phyloP scores from a whole-genome alignment of 2,113 vertebrate species.

The Gyps fulvus region DNA sequence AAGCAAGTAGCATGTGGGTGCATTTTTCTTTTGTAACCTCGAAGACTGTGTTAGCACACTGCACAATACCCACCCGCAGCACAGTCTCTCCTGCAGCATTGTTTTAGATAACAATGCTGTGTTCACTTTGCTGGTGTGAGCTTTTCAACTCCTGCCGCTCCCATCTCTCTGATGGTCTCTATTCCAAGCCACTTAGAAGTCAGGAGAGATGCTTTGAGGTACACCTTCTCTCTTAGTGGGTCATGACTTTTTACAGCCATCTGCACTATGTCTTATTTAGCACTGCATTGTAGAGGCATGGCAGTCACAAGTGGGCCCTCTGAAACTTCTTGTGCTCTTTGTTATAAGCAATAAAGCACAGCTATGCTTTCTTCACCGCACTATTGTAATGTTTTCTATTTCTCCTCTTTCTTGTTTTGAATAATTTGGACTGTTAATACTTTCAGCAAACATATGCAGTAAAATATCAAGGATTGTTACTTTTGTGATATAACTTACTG shows the following conservation, averaged over 20 bases:
- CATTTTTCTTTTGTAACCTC: neutral
- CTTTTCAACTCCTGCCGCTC: neutral
- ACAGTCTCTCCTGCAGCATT: neutral
- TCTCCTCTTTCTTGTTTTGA: neutral
- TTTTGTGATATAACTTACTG: neutral
- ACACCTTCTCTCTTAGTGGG: constrained; percentile 28
- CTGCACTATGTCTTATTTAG: constrained; percentile 33
- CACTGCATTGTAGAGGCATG: neutral
- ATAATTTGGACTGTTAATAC: neutral
- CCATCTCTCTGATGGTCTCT: neutral
- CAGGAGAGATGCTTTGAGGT: neutral
- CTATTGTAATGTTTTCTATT: neutral
- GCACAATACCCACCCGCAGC: neutral
- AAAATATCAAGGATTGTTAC: neutral
- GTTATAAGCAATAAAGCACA: neutral
- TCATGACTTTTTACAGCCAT: constrained; percentile 61
- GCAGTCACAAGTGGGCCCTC: constrained; percentile 6
- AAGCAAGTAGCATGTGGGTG: neutral
- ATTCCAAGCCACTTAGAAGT: constrained; percentile 11
- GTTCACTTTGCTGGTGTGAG: neutral
- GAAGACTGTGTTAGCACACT: neutral
- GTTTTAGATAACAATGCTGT: neutral
- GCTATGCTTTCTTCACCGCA: neutral
- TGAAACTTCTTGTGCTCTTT: neutral
- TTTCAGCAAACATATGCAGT: neutral